Evolutionary conservation across 2,113 vertebrate genomes (phyloP).

Genomic region (Anguilla rostrata): DNA sequence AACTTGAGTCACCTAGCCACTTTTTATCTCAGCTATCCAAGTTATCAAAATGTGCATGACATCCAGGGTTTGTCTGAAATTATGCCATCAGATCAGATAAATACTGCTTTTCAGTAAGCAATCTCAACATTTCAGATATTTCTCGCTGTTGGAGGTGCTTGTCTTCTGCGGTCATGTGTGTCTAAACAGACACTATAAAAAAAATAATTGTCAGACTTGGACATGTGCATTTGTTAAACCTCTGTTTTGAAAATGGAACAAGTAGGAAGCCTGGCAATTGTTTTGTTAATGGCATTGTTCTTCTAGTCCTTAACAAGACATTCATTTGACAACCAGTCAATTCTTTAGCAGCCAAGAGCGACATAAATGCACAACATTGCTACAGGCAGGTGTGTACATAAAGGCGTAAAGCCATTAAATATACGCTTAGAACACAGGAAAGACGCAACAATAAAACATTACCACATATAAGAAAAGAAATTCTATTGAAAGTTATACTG

Average conservation of each 20-base stretch:
- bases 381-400: too few species aligned
- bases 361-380: too few species aligned
- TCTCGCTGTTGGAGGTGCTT: not conserved
- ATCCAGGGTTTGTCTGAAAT: not conserved
- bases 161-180: not conserved
- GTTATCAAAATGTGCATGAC: not conserved
- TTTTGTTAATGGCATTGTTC: not conserved
- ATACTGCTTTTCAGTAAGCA: not conserved
- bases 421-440: too few species aligned
- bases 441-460: too few species aligned
- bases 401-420: too few species aligned
- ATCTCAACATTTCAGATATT: not conserved
- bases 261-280: not conserved
- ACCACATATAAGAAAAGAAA: too few species aligned
- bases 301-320: not conserved
- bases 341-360: too few species aligned
- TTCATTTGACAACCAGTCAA: too few species aligned
- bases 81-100: not conserved
- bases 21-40: not conserved
- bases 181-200: not conserved
- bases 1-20: not conserved
- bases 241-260: not conserved
- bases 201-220: not conserved
- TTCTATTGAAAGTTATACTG: too few species aligned
- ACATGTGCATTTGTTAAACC: not conserved